These are phyloP conservation scores for Caenorhabditis latens DNA, from an alignment of 1,140 invertebrate species.

Conservation along the genomic window DNA sequence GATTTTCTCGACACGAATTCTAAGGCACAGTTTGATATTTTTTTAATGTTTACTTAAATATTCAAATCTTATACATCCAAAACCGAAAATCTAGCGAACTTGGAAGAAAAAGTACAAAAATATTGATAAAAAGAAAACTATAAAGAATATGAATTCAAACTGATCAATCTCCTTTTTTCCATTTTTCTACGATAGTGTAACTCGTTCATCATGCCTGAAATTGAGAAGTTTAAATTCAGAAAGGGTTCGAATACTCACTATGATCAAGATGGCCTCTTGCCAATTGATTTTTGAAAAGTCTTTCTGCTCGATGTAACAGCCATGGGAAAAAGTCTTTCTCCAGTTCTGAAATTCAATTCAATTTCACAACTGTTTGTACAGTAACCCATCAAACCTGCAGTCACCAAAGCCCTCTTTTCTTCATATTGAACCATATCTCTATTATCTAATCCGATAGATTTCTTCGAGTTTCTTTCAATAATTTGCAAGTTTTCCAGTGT, in stretches of 20 bases:
- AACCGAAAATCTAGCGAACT: too few relatives aligned
- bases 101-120: background rate
- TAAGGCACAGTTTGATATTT: too few relatives aligned
- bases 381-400: conserved; percentile 12
- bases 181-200: conserved; percentile 1
- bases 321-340: conserved; percentile 66
- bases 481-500: conserved; percentile 21
- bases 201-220: conserved; percentile 22
- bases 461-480: conserved; percentile 44
- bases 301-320: conserved; percentile 57
- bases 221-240: background rate
- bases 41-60: too few relatives aligned
- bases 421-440: conserved; percentile 15
- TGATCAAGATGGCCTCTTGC: conserved; percentile 13
- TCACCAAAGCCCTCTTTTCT: conserved; percentile 41
- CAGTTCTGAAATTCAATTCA: conserved; percentile 37
- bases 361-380: background rate
- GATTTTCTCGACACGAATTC: too few relatives aligned
- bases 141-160: background rate
- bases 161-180: background rate
- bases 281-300: background rate
- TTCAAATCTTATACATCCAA: too few relatives aligned
- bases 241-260: background rate
- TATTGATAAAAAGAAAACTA: background rate
- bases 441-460: conserved; percentile 53